Evolutionary conservation across 2,888 invertebrate species (phyloP).

Genomic region (Rhagonycha fulva): DNA sequence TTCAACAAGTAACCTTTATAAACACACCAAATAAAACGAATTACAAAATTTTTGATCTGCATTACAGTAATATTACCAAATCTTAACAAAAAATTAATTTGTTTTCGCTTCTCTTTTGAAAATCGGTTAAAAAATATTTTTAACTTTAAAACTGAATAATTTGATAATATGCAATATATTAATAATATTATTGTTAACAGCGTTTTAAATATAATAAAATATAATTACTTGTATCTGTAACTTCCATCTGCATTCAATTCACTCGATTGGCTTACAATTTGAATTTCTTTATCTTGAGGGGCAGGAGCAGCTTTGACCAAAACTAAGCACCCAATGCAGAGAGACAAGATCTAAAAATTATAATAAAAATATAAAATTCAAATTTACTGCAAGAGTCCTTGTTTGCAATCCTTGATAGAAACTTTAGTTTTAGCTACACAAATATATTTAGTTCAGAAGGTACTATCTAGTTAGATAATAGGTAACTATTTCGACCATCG

Average conservation of each 20-base stretch:
- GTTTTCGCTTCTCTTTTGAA: too few species aligned
- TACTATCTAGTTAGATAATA: too few species aligned
- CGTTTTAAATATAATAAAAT: not conserved
- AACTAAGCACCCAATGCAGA: slow-evolving; percentile 5
- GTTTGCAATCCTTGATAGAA: not conserved
- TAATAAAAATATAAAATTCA: not conserved
- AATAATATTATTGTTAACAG: too few species aligned
- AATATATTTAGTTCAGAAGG: too few species aligned
- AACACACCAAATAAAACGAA: not conserved
- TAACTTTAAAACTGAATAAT: too few species aligned
- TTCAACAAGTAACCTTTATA: not conserved
- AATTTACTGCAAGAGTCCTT: not conserved
- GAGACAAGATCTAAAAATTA: slow-evolving; percentile 7
- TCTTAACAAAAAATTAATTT: too few species aligned
- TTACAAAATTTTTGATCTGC: not conserved
- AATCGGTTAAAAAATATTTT: too few species aligned
- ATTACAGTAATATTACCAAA: not conserved
- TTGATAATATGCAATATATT: too few species aligned
- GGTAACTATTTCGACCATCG: too few species aligned
- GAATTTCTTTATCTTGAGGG: slow-evolving; percentile 65
- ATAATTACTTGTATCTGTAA: slow-evolving; percentile 69
- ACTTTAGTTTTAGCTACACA: not conserved
- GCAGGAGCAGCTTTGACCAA: slow-evolving; percentile 58
- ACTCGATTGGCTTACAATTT: slow-evolving; percentile 72
- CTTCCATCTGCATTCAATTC: slow-evolving; percentile 74